A percentile compares a stretch with the other conserved stretches of the same genome.
phyloP scores from a whole-genome alignment of 2,113 vertebrate species.

The Gymnobelideus leadbeateri region DNA sequence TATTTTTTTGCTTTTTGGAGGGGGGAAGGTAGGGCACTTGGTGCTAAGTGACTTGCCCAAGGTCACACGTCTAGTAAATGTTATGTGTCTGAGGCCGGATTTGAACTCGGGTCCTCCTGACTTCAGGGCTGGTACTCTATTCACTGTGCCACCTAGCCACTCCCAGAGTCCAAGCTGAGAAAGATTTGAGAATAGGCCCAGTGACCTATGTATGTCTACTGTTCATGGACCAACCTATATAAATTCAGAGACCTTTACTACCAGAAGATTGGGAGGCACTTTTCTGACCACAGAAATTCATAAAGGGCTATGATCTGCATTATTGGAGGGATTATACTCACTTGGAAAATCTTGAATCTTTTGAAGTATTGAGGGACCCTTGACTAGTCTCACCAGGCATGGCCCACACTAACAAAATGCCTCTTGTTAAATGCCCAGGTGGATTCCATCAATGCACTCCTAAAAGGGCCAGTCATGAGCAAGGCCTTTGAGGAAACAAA shows the following conservation, averaged over 20 bases:
- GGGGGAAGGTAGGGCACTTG: too few relatives aligned
- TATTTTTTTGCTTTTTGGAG: background rate
- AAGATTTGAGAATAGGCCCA: background rate
- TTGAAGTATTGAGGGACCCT: background rate
- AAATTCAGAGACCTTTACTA: background rate
- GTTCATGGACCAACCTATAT: background rate
- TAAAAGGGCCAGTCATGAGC: slow-evolving; percentile 94
- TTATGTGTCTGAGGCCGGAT: too few relatives aligned
- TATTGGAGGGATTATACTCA: background rate
- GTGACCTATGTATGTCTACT: background rate
- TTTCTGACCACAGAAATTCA: background rate
- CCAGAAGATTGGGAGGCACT: background rate
- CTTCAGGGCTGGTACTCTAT: too few relatives aligned
- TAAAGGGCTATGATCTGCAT: background rate
- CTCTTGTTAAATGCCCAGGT: slow-evolving; percentile 85
- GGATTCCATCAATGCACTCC: slow-evolving; percentile 94
- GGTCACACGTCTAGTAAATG: too few relatives aligned
- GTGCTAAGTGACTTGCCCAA: too few relatives aligned
- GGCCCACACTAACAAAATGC: background rate
- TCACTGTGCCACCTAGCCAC: too few relatives aligned
- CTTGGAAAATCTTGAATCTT: background rate
- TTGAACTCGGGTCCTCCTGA: too few relatives aligned
- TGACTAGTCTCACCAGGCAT: background rate
- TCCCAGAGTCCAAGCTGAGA: background rate
- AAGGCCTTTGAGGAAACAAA: slow-evolving; percentile 97